Conservation (phyloP, 2,113 vertebrate species). For the Geothlypis trichas region DNA sequence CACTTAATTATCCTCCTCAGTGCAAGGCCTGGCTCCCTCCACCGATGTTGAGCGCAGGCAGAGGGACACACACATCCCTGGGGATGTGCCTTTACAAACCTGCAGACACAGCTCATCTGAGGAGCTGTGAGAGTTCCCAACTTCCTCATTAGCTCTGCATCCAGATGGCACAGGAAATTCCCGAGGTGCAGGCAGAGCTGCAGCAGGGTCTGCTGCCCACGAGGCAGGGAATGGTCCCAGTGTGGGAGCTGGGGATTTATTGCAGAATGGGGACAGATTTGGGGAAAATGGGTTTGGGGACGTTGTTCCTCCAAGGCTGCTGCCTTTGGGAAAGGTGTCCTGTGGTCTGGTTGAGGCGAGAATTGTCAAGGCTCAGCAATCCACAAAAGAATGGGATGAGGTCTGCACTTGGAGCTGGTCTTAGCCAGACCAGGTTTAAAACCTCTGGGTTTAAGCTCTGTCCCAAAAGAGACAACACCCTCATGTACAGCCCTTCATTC, state of each 20-base stretch:
- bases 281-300: fast-evolving
- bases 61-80: neutral
- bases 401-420: neutral
- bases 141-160: neutral
- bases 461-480: neutral
- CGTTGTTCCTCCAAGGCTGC: fast-evolving
- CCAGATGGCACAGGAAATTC: neutral
- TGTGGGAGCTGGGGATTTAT: too few relatives aligned
- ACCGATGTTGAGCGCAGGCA: neutral
- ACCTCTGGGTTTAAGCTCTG: fast-evolving
- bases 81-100: neutral
- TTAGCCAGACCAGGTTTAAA: neutral
- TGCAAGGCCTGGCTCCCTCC: neutral
- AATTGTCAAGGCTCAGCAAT: neutral
- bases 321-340: neutral
- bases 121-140: neutral
- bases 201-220: neutral
- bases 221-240: neutral
- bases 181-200: neutral
- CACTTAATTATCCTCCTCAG: neutral
- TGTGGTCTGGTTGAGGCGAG: neutral
- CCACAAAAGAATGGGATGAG: fast-evolving
- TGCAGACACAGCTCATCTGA: neutral
- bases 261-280: fast-evolving
- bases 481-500: neutral